Evolutionary conservation across 2,797 vertebrate species (phyloP).

Genomic region (Prionace glauca): DNA sequence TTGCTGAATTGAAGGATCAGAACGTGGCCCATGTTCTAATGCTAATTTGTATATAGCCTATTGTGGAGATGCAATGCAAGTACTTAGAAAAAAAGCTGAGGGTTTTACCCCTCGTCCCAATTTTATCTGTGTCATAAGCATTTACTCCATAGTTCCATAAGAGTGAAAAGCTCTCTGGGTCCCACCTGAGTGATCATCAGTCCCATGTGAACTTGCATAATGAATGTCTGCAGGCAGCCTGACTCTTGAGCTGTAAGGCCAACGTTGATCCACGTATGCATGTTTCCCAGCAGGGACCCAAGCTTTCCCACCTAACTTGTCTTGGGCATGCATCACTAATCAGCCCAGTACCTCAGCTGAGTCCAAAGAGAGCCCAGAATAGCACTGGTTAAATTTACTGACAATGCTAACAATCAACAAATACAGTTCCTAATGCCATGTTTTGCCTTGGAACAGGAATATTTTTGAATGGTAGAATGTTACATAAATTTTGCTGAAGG

Average conservation of each 20-base stretch:
- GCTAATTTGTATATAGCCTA: neutral
- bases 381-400: neutral
- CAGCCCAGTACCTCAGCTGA: neutral
- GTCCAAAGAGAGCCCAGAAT: no score
- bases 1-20: neutral
- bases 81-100: neutral
- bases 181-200: neutral
- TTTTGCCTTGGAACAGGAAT: neutral
- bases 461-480: neutral
- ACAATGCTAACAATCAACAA: neutral
- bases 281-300: neutral
- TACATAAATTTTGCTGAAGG: neutral
- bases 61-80: neutral
- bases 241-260: neutral
- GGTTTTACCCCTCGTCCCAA: neutral
- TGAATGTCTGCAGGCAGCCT: neutral
- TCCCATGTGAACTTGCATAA: neutral
- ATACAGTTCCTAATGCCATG: neutral
- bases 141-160: neutral
- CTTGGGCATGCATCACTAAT: no score
- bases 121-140: neutral
- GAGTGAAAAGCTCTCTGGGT: neutral
- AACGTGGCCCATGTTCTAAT: neutral
- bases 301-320: neutral
- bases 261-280: neutral